These are phyloP conservation scores for Calypte anna DNA, from an alignment of 2,113 vertebrate genomes.

Conservation along the genomic window DNA sequence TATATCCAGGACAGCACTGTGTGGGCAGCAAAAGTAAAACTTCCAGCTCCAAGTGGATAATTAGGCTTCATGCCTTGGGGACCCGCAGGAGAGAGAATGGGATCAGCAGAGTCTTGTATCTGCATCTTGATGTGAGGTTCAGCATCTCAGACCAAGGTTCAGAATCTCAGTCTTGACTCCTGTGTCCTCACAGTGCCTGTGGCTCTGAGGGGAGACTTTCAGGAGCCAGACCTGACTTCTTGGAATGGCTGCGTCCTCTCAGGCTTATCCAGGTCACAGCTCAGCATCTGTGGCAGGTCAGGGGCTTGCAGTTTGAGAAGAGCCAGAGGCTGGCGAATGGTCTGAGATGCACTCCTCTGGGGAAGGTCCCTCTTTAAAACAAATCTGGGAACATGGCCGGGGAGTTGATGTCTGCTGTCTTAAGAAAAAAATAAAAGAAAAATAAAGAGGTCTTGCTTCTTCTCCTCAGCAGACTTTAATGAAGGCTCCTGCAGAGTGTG, in stretches of 20 bases:
- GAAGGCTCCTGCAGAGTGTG: conserved; percentile 32
- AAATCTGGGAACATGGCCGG: not conserved
- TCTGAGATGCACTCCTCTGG: not conserved
- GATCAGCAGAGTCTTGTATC: not conserved
- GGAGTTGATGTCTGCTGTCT: not conserved
- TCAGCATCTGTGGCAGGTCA: not conserved
- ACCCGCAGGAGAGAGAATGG: not conserved
- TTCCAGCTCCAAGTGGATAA: not conserved
- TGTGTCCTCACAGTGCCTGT: not conserved
- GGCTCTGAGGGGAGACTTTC: not conserved
- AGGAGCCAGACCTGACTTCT: not conserved
- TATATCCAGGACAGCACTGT: not conserved
- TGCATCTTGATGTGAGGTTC: not conserved
- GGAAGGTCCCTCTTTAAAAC: not conserved
- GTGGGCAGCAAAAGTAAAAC: conserved; percentile 2
- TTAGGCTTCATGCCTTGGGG: conserved; percentile 4
- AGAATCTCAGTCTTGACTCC: not conserved
- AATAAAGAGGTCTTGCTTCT: not conserved
- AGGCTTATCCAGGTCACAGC: not conserved
- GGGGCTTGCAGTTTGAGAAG: not conserved
- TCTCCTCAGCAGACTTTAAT: conserved; percentile 37
- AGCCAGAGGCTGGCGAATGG: not conserved
- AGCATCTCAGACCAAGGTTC: not conserved
- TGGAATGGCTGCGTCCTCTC: not conserved
- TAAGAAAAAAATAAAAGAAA: not conserved